Evolutionary conservation across 37 sponge, comb jelly and placozoan species (phyloP).

Genomic region (Dysidea cf. avara): DNA sequence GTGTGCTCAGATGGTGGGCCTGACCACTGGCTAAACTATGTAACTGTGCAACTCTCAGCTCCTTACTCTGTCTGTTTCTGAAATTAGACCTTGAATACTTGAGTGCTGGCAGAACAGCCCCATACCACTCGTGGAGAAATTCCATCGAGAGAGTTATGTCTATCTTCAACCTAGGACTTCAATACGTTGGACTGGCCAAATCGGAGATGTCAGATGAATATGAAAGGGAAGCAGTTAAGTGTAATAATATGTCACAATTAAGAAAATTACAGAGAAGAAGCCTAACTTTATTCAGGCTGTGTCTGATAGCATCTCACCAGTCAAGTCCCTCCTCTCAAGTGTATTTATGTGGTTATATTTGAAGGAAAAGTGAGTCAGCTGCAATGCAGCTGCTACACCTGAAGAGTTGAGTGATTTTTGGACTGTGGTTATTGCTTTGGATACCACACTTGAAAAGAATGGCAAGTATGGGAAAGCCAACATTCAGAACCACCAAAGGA

Average conservation of each 20-base stretch:
- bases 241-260: slow-evolving; percentile 41
- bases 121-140: no score
- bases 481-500: no score
- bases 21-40: no score
- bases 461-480: neutral
- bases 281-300: slow-evolving; percentile 23
- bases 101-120: no score
- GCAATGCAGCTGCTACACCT: slow-evolving; percentile 1
- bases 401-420: slow-evolving; percentile 18
- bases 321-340: slow-evolving; percentile 2
- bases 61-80: no score
- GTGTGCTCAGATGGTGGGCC: no score
- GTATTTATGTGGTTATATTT: slow-evolving; percentile 13
- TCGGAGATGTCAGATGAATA: slow-evolving; percentile 33
- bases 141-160: no score
- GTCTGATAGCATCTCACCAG: slow-evolving; percentile 9
- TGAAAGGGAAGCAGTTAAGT: slow-evolving; percentile 21
- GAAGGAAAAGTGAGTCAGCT: slow-evolving; percentile 1
- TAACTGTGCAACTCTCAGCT: no score
- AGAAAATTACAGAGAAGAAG: slow-evolving; percentile 25
- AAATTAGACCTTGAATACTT: no score
- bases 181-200: slow-evolving; percentile 46
- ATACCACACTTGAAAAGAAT: neutral
- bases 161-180: slow-evolving; percentile 51
- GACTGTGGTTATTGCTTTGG: slow-evolving; percentile 13